Conservation (phyloP, 2,797 vertebrate genomes). For the Dicrostonyx torquatus region DNA sequence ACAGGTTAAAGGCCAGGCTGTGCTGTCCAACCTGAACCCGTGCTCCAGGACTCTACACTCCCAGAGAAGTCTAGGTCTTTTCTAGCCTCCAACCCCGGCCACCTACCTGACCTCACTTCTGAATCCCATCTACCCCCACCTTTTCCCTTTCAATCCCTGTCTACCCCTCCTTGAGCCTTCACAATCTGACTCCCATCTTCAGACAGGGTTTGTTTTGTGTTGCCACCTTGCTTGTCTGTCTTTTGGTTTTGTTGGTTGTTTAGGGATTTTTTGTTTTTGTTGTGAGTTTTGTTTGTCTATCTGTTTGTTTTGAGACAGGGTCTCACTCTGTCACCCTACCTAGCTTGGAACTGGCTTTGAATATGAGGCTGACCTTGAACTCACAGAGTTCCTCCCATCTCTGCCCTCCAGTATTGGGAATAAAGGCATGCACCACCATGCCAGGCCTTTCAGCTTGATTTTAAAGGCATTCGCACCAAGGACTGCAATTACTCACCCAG, state of each 20-base stretch:
- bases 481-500: not conserved
- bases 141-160: not conserved
- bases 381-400: not conserved
- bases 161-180: not conserved
- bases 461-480: not conserved
- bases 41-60: not conserved
- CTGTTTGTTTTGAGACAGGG: not conserved
- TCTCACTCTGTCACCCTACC: not conserved
- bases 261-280: not conserved
- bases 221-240: not conserved
- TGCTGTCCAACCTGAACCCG: not conserved
- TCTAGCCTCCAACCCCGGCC: not conserved
- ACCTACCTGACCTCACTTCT: not conserved
- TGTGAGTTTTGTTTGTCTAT: not conserved
- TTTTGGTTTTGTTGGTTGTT: not conserved
- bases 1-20: slow-evolving; percentile 11
- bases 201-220: not conserved
- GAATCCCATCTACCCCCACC: not conserved
- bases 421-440: not conserved
- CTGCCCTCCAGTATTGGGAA: not conserved
- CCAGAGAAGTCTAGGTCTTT: not conserved
- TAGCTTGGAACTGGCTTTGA: not conserved
- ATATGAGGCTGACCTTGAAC: not conserved
- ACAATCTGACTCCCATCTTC: slow-evolving; percentile 1
- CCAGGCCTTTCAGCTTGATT: not conserved